phyloP scores from a whole-genome alignment of 2,888 invertebrate species.

The Ceratothoa steindachneri region DNA sequence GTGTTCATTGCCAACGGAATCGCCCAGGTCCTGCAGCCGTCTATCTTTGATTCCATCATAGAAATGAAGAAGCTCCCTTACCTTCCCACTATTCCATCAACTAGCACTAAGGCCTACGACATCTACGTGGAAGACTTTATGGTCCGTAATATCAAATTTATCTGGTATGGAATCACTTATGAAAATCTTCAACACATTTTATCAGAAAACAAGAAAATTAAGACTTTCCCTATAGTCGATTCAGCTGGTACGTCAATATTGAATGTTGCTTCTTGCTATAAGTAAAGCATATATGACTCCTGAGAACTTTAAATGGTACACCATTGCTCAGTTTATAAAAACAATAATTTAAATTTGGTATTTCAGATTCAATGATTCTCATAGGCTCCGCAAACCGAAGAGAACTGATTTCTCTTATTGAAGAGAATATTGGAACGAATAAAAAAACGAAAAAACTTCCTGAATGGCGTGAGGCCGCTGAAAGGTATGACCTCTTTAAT shows the following conservation, averaged over 20 bases:
- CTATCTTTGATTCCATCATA: constrained; percentile 97
- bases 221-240: constrained; percentile 92
- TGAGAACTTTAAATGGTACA: too few species aligned
- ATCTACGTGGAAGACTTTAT: constrained; percentile 97
- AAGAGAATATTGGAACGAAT: constrained; percentile 69
- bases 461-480: background rate
- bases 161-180: constrained; percentile 87
- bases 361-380: constrained; percentile 67
- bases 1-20: constrained; percentile 92
- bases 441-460: background rate
- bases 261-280: too few species aligned
- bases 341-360: too few species aligned
- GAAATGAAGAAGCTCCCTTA: constrained; percentile 94
- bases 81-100: constrained; percentile 85
- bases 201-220: constrained; percentile 66
- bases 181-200: constrained; percentile 79
- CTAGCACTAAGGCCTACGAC: constrained; percentile 79
- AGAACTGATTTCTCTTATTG: constrained; percentile 80
- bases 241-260: constrained; percentile 63
- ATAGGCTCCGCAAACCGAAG: constrained; percentile 89
- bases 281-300: too few species aligned
- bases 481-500: background rate
- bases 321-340: too few species aligned
- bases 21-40: constrained; percentile 88
- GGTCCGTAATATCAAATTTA: constrained; percentile 83